Evolutionary conservation across 2,797 vertebrate genomes (phyloP), one percentile per base, ranked within the genome.

Genomic region (Melanitta fusca): DNA sequence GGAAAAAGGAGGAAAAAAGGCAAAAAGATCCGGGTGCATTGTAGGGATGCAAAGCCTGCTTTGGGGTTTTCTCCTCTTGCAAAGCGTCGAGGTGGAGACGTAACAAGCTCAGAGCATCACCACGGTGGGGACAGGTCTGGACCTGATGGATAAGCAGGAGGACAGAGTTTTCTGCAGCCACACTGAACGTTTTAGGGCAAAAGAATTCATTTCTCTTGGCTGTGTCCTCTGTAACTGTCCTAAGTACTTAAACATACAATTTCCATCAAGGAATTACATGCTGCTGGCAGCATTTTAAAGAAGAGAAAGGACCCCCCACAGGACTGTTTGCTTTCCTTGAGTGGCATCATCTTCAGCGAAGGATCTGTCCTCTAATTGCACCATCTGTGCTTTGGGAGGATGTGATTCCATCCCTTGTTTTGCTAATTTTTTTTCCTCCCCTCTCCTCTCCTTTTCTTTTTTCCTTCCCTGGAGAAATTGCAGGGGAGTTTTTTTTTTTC

Each of bases 211-310:
- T 83, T 71, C 47, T 47, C 68, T 65, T 45, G 8, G 43, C 54
- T 13, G 36, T 71, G 18, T 39, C 80, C 54, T 49, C 72, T 0
- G 4, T 57, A 79, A 27, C 87, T 51, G 4, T 15, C 65, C 61
- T 27, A 11, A 53, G 64, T 47, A 6, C 51, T 92, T 85, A 90
- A 85, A 84, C 47, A 65, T 62, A 83, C 91, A 72, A 41, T 93
- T 96, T 87, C 85, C 90, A 93, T 34, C 75, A 49, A 79, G 89
- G 97, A 97, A 93, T 96, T 74, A 81, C 20, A 88, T 12, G 24
- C 66, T 87, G 95, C 74, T 3, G 83, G 86, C 85, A 88, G 94
- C 88, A 85, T 88, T 77, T 13, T 61, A 84, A 91, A 93, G 51
- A 27, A 15, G 16, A 96, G 91, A 49, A 74, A 87, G 95, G 95